These are phyloP conservation scores for Onychostruthus taczanowskii DNA, from an alignment of 2,113 vertebrate genomes.

Conservation along the genomic window DNA sequence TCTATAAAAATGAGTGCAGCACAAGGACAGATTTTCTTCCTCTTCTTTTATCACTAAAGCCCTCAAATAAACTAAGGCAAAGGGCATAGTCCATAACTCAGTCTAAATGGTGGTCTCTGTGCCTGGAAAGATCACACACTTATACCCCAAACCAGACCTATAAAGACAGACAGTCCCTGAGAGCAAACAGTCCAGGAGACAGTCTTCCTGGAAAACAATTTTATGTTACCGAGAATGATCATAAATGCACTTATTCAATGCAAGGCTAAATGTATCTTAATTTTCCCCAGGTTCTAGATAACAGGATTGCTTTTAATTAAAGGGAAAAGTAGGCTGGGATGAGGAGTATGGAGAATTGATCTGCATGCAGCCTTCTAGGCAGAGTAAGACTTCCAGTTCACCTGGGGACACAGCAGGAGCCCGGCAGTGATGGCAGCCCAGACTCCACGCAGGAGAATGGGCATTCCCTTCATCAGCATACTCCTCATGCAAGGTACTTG, in stretches of 20 bases:
- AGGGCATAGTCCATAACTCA: neutral
- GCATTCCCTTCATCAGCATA: neutral
- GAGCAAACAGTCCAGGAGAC: neutral
- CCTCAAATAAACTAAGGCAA: neutral
- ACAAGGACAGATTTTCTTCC: neutral
- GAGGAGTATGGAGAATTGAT: neutral
- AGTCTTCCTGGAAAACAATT: neutral
- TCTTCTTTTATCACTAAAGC: neutral
- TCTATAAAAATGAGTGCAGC: neutral
- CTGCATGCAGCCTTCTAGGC: neutral
- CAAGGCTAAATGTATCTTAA: neutral
- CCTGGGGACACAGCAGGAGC: neutral
- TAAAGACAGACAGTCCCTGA: neutral
- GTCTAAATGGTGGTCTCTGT: neutral
- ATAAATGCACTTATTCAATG: neutral
- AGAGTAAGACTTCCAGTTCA: neutral
- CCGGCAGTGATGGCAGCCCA: neutral
- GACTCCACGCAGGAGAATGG: neutral
- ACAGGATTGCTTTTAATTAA: conserved; percentile 7
- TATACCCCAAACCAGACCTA: neutral
- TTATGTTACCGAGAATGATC: neutral
- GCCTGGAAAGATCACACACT: neutral
- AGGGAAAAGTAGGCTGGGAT: neutral
- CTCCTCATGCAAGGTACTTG: neutral
- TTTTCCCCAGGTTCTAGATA: neutral